Percentiles rank a stretch among this genome's conserved stretches.
These are phyloP conservation scores for Caenorhabditis remanei DNA, from an alignment of 1,140 invertebrate species.

Conservation along the genomic window DNA sequence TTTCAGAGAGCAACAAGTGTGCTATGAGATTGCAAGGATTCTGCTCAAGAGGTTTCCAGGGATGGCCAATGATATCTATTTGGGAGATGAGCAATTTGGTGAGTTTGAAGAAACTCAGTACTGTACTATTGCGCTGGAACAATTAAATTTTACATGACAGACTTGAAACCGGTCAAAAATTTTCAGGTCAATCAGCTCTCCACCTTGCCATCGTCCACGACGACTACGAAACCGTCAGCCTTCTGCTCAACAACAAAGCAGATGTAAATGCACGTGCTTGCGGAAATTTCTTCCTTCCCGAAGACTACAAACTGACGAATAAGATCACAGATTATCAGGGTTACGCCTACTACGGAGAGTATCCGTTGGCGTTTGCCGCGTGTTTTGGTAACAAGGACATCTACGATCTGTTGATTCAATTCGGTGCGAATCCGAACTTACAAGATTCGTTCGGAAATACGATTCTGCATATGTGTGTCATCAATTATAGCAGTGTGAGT, in stretches of 20 bases:
- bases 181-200: constrained; percentile 85
- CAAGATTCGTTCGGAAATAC: constrained; percentile 85
- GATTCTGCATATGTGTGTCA: constrained; percentile 97
- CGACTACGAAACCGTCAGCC: constrained; percentile 94
- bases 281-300: constrained; percentile 82
- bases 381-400: constrained; percentile 95
- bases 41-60: constrained; percentile 91
- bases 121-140: neutral
- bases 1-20: constrained; percentile 64
- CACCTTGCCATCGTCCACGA: constrained; percentile 95
- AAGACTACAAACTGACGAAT: constrained; percentile 86
- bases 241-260: constrained; percentile 88
- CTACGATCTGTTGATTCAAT: constrained; percentile 93
- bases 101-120: too few relatives aligned
- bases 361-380: constrained; percentile 94
- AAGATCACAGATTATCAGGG: constrained; percentile 90
- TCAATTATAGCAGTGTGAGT: constrained; percentile 91
- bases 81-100: constrained; percentile 96
- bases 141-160: too few relatives aligned
- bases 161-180: neutral
- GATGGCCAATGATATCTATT: constrained; percentile 91
- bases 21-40: constrained; percentile 84
- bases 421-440: constrained; percentile 90
- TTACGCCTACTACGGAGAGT: constrained; percentile 83
- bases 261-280: constrained; percentile 91